phyloP scores from a whole-genome alignment of 30 jellyfish, hydroid and myxozoan genomes.

The Mastigias papua region DNA sequence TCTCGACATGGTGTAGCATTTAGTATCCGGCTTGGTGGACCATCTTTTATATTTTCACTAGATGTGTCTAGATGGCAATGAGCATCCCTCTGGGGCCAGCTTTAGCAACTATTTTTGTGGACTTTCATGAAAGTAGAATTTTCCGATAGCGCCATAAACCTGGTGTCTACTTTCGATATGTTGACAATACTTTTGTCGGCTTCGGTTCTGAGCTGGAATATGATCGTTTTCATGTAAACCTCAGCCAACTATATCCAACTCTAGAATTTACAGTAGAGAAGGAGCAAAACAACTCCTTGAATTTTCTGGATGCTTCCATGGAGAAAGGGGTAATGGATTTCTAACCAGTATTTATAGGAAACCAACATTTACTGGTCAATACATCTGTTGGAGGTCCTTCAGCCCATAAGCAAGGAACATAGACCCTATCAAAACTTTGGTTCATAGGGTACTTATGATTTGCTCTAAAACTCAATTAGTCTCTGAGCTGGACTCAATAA shows the following conservation, averaged over 20 bases:
- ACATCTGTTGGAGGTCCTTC: neutral
- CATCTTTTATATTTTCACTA: no score
- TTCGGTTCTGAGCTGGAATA: neutral
- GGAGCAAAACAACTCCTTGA: neutral
- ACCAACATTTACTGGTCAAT: neutral
- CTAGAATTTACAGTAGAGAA: neutral
- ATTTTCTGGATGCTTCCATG: neutral
- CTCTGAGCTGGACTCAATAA: neutral
- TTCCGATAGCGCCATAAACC: neutral
- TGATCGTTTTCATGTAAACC: neutral
- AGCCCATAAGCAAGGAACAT: neutral
- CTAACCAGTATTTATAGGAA: neutral
- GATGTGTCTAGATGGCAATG: no score
- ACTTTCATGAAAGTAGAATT: neutral
- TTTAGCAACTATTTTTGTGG: neutral
- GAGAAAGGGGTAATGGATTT: neutral
- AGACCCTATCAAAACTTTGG: neutral
- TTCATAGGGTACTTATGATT: neutral
- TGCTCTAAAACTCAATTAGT: neutral
- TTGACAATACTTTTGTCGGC: neutral
- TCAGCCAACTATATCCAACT: neutral
- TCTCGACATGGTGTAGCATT: no score
- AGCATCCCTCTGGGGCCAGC: neutral
- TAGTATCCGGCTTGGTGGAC: no score
- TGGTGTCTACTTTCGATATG: neutral